Percentiles rank a stretch among this genome's conserved stretches.
Conservation (phyloP, 2,797 vertebrate species). For the Onychomys torridus region DNA sequence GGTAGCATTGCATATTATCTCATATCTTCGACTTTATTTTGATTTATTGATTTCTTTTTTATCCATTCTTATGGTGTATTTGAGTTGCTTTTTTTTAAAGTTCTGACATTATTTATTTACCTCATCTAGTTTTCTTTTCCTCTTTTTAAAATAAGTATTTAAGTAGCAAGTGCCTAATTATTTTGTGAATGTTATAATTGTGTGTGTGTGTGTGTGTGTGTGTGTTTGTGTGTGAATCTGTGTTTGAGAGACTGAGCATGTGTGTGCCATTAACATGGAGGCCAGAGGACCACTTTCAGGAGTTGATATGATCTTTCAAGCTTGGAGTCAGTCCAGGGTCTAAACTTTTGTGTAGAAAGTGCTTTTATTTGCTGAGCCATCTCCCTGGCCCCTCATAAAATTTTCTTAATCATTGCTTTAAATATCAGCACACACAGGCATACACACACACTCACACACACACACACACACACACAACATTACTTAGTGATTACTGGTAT, state of each 20-base stretch:
- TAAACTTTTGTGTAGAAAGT: too few species aligned
- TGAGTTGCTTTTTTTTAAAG: background rate
- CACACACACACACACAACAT: background rate
- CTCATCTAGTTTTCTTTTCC: background rate
- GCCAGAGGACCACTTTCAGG: background rate
- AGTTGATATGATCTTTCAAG: background rate
- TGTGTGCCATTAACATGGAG: background rate
- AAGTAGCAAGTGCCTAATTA: background rate
- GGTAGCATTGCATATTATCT: background rate
- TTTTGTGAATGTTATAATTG: background rate
- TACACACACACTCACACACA: background rate
- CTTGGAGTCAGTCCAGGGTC: background rate
- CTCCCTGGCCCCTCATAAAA: too few species aligned
- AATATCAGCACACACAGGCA: background rate
- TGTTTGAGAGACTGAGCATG: background rate
- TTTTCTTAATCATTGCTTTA: background rate
- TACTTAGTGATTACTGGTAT: background rate
- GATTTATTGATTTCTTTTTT: background rate
- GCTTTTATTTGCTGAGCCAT: background rate
- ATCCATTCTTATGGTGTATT: background rate
- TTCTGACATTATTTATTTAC: background rate
- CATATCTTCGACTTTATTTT: background rate
- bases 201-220: background rate
- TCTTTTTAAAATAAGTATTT: background rate
- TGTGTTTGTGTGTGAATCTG: background rate